Base-by-base conservation (phyloP, 2,113 vertebrate genomes). In the Tetrax tetrax region DNA sequence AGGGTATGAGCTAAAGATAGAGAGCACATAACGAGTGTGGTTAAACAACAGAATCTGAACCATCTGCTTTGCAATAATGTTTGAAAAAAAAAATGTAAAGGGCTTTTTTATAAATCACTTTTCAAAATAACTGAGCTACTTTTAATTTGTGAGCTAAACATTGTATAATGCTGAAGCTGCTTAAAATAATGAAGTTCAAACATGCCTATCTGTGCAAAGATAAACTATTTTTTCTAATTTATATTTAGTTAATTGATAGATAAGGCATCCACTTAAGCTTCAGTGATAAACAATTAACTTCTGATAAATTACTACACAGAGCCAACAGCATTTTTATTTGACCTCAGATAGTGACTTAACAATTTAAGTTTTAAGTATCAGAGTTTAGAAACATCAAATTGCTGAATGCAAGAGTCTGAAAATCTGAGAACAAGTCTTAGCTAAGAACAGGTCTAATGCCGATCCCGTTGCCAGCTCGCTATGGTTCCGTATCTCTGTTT, bases 181-280 rank as follows among this genome's bases (percentile, higher is more conserved):
- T 94, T 90, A 93, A 96, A 97, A 91, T 84, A 97, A 91, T 69
- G 81, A 94, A 91, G 83, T 92, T 95, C 89, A 97, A 96, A 71
- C 83, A 80, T 68, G 87, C 54, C 87, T 90, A 91, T 90, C 79
- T 90, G 43, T 37, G 56, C 76, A 91, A 96, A 90, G 83, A 95
- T 83, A 95, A 97, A 96, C 83, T 83, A 68, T 74, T 97, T 94
- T 95, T 93, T 91, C 56, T 89, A 93, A 97, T 97, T 97, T 96
- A 95, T 78, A 95, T 94, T 92, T 70, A 93, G 84, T 85, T 91
- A 98, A 97, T 89, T 96, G 93, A 97, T 87, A 97, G 95, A 96
- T 93, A 98, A 95, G 38, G 45, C 93, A 90, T 57, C 54, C 60
- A 82, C 65, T 96, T 93, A 93, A 76, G 54, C 86, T 80, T 89